Conservation (phyloP, 2,113 vertebrate species). For the Mungos mungo region DNA sequence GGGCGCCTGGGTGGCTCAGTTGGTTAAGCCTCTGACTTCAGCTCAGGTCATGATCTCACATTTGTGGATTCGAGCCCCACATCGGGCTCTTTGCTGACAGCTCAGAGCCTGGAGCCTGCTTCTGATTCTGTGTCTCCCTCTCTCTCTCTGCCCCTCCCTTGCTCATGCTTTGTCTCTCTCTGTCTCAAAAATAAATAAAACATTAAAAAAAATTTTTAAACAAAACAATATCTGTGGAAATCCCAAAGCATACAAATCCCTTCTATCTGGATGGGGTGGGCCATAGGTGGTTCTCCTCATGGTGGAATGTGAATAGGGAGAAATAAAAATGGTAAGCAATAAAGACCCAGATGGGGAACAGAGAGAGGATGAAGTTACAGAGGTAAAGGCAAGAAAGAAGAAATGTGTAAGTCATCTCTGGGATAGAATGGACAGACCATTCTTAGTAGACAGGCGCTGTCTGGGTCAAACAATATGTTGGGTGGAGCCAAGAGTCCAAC, state of each 20-base stretch:
- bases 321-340: not conserved
- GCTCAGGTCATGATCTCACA: no score
- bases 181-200: no score
- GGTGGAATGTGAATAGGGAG: not conserved
- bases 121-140: no score
- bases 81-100: no score
- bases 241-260: not conserved
- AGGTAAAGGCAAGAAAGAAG: not conserved
- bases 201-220: not conserved
- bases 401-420: not conserved
- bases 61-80: no score
- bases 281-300: not conserved
- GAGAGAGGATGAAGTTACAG: not conserved
- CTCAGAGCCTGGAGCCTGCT: no score
- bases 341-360: not conserved
- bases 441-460: not conserved
- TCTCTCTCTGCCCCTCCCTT: no score
- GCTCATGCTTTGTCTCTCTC: no score
- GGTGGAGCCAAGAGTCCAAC: not conserved
- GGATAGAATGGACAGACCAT: not conserved
- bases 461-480: not conserved
- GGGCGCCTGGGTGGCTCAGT: no score
- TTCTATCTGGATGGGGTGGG: not conserved
- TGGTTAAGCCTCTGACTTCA: no score
- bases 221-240: not conserved